Conservation (phyloP, 2,888 invertebrate species). For the Apantesis nais region DNA sequence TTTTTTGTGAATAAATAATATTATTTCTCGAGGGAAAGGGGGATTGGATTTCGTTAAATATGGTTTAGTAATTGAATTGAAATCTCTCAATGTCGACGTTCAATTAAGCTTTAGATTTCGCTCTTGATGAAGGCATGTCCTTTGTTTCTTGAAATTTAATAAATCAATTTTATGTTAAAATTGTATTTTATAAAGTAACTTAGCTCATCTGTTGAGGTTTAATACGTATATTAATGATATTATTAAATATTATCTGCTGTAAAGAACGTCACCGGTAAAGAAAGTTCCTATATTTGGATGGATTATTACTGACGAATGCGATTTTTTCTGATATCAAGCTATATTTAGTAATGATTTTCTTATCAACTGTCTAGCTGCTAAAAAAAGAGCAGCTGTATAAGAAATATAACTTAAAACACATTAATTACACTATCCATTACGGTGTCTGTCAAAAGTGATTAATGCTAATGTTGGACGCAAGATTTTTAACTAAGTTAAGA, state of each 20-base stretch:
- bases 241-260: neutral
- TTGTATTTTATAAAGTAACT: constrained; percentile 37
- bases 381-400: constrained; percentile 34
- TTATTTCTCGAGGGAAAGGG: constrained; percentile 83
- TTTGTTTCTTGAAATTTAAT: constrained; percentile 76
- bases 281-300: no score
- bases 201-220: constrained; percentile 3
- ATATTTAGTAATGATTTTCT: neutral
- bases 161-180: constrained; percentile 65
- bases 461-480: constrained; percentile 83
- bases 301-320: neutral
- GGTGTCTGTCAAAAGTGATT: constrained; percentile 81
- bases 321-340: no score
- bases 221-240: neutral
- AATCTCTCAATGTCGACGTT: constrained; percentile 86
- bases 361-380: constrained; percentile 11
- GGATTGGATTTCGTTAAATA: constrained; percentile 86
- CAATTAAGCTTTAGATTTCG: constrained; percentile 83
- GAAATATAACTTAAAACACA: constrained; percentile 53
- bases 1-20: constrained; percentile 86
- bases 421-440: constrained; percentile 81
- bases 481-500: constrained; percentile 86
- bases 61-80: constrained; percentile 86
- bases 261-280: neutral
- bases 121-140: constrained; percentile 77